Evolutionary conservation across 2,888 invertebrate genomes (phyloP).

Genomic region (Scaptomyza reducta): DNA sequence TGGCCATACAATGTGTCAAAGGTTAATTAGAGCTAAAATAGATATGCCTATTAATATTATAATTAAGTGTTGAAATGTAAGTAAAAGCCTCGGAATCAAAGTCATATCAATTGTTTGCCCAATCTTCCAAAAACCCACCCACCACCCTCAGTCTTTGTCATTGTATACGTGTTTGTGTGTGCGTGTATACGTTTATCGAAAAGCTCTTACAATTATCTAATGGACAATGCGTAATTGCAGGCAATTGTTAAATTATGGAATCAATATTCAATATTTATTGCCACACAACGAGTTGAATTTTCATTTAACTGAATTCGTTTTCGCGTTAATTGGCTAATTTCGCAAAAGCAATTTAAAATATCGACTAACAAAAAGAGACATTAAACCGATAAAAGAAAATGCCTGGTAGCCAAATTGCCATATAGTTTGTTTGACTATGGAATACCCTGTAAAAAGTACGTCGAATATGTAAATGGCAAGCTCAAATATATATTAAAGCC

Average conservation of each 20-base stretch:
- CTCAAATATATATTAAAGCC: not conserved
- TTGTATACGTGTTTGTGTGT: not conserved
- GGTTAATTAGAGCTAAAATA: constrained; percentile 77
- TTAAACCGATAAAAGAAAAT: not conserved
- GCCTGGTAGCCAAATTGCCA: not conserved
- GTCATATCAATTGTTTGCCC: constrained; percentile 38
- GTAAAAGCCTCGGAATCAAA: constrained; percentile 50
- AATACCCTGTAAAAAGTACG: not conserved
- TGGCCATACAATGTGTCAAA: constrained; percentile 63
- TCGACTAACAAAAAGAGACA: constrained; percentile 11
- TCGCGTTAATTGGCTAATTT: constrained; percentile 48
- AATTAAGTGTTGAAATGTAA: constrained; percentile 75
- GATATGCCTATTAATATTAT: constrained; percentile 76
- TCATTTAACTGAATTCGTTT: constrained; percentile 9
- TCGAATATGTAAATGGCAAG: not conserved
- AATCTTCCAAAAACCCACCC: not conserved
- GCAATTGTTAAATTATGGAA: constrained; percentile 54
- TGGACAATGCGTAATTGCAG: constrained; percentile 43
- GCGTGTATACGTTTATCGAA: not conserved
- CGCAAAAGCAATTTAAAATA: constrained; percentile 41
- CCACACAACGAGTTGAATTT: constrained; percentile 10
- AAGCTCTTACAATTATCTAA: constrained; percentile 39
- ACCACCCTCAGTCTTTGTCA: not conserved
- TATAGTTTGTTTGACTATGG: not conserved
- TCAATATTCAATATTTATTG: constrained; percentile 54